A percentile compares a stretch with the other conserved stretches of the same genome.
Evolutionary conservation across 2,888 invertebrate genomes (phyloP).

Genomic region (Microdon myrmicae): DNA sequence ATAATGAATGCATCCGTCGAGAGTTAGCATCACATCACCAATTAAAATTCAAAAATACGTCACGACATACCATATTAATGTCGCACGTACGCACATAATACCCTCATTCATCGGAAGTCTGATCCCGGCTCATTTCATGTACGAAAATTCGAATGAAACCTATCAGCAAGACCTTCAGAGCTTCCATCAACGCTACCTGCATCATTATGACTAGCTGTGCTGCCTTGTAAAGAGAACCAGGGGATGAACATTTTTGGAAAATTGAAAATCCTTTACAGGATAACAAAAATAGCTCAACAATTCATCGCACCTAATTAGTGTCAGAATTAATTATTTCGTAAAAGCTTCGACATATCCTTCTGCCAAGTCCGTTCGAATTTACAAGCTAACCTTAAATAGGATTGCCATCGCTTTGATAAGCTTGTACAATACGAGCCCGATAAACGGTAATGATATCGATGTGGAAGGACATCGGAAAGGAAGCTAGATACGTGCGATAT

Average conservation of each 20-base stretch:
- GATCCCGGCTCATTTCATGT: not conserved
- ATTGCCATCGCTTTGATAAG: too few relatives aligned
- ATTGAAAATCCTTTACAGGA: slow-evolving; percentile 13
- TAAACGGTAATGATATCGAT: too few relatives aligned
- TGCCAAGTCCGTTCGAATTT: slow-evolving; percentile 15
- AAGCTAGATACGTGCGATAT: too few relatives aligned
- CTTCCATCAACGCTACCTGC: not conserved
- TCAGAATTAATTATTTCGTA: slow-evolving; percentile 43
- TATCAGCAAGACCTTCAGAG: slow-evolving; percentile 1
- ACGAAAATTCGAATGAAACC: slow-evolving; percentile 18
- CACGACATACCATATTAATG: slow-evolving; percentile 21
- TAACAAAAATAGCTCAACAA: slow-evolving; percentile 7
- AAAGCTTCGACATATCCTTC: slow-evolving; percentile 29
- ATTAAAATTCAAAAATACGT: slow-evolving; percentile 35
- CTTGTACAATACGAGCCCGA: too few relatives aligned
- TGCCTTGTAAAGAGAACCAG: too few relatives aligned
- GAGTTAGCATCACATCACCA: slow-evolving; percentile 23
- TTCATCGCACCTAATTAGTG: slow-evolving; percentile 36
- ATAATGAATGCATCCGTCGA: slow-evolving; percentile 23
- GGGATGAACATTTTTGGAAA: slow-evolving; percentile 9
- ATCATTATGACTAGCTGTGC: too few relatives aligned
- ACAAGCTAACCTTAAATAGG: slow-evolving; percentile 11
- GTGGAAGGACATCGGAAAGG: too few relatives aligned
- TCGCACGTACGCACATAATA: slow-evolving; percentile 7
- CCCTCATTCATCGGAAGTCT: not conserved